Percentiles rank a stretch among this genome's conserved stretches.
Conservation (phyloP, 2,888 invertebrate species). For the Norana najaformis region DNA sequence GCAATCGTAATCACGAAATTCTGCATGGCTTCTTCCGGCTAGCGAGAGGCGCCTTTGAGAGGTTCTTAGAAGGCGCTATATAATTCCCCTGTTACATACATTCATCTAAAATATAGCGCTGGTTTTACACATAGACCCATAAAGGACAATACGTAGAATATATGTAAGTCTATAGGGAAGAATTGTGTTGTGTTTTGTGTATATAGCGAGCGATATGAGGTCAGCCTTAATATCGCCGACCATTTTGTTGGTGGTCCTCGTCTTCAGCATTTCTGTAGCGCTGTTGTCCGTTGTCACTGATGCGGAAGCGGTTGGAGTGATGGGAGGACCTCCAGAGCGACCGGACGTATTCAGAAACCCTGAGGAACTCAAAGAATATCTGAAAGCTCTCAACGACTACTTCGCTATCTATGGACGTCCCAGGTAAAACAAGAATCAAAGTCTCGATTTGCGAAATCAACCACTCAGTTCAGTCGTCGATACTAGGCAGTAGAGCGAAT, state of each 20-base stretch:
- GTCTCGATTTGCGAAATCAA: not conserved
- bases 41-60: no score
- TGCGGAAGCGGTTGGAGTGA: conserved; percentile 6
- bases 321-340: conserved; percentile 42
- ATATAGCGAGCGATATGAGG: not conserved
- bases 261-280: not conserved
- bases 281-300: not conserved
- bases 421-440: conserved; percentile 49
- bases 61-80: no score
- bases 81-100: no score
- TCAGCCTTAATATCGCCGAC: not conserved
- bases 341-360: conserved; percentile 43
- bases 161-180: not conserved
- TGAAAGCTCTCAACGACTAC: conserved; percentile 66
- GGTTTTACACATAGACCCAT: not conserved
- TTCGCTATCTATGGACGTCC: conserved; percentile 66
- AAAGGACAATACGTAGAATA: not conserved
- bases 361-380: conserved; percentile 59
- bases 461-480: not conserved
- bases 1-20: no score
- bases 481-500: no score
- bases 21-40: no score
- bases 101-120: no score
- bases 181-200: not conserved
- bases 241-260: not conserved